Evolutionary conservation across 2,797 vertebrate species (phyloP).

Genomic region (Phalanger gymnotis): DNA sequence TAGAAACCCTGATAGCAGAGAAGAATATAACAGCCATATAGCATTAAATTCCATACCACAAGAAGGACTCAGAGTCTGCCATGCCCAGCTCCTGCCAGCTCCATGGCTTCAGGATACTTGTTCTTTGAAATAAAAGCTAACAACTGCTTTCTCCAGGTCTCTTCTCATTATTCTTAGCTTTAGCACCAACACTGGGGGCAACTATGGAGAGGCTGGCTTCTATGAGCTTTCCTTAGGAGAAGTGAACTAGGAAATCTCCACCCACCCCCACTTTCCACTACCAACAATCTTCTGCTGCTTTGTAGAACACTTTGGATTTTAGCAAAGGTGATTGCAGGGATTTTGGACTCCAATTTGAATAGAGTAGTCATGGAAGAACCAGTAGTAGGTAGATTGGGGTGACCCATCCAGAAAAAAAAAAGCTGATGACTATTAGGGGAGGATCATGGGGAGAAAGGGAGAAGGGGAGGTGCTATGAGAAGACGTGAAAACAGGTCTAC

Average conservation of each 20-base stretch:
- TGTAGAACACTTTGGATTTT: background rate
- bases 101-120: background rate
- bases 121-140: background rate
- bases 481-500: background rate
- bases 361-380: too few relatives aligned
- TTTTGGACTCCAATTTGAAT: background rate
- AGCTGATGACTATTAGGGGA: background rate
- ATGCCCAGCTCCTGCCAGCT: background rate
- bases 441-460: background rate
- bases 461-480: background rate
- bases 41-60: background rate
- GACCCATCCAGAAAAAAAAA: background rate
- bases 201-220: background rate
- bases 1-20: background rate
- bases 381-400: background rate
- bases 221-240: background rate
- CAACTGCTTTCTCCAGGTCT: background rate
- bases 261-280: background rate
- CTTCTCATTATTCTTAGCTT: background rate
- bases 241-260: background rate
- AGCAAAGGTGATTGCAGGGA: background rate
- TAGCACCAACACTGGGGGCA: background rate
- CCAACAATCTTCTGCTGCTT: background rate
- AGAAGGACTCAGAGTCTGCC: background rate
- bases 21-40: background rate